These are phyloP conservation scores for Microcebus lehilahytsara DNA, from an alignment of 2,113 vertebrate species.

Conservation along the genomic window DNA sequence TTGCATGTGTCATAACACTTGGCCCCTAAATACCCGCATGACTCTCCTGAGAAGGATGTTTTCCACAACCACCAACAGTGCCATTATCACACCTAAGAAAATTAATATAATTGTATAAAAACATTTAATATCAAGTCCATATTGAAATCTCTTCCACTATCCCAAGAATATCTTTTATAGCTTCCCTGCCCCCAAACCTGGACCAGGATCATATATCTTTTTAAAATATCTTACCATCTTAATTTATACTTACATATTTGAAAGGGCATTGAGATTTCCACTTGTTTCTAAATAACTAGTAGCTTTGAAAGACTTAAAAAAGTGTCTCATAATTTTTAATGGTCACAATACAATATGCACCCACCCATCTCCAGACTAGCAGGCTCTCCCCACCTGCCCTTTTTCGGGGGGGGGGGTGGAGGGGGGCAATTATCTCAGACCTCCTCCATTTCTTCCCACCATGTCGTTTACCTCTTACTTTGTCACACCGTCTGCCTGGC, in stretches of 20 bases:
- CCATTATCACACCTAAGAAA: background rate
- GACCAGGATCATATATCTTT: background rate
- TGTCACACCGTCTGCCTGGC: background rate
- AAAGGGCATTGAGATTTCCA: background rate
- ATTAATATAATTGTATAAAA: background rate
- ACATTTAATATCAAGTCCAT: background rate
- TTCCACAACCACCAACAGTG: background rate
- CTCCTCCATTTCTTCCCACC: background rate
- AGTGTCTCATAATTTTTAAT: background rate
- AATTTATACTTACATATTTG: background rate
- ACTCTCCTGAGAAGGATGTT: background rate
- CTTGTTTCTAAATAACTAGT: background rate
- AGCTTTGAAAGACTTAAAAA: background rate
- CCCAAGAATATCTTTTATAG: background rate
- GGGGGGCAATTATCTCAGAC: background rate
- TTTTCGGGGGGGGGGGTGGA: background rate
- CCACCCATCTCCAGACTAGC: background rate
- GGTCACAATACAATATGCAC: background rate
- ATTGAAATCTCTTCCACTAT: background rate
- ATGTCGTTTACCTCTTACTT: background rate
- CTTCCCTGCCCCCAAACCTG: background rate
- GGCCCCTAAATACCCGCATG: background rate
- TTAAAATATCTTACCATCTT: background rate
- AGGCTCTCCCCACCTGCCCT: background rate
- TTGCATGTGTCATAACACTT: background rate